These are phyloP conservation scores for Rhimphoctona megacephalus DNA, from an alignment of 2,888 invertebrate genomes.

Conservation along the genomic window DNA sequence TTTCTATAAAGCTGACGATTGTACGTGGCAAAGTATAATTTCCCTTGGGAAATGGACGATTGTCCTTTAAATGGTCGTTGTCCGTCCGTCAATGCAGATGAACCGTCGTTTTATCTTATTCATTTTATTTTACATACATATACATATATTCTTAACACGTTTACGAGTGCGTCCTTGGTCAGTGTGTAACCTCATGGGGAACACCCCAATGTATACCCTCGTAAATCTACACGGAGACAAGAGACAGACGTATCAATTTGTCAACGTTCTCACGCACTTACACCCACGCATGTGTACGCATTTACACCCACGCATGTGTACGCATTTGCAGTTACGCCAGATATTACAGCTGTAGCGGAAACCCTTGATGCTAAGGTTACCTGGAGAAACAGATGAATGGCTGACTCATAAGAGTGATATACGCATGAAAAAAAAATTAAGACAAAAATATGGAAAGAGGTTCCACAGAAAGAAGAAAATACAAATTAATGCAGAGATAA, in stretches of 20 bases:
- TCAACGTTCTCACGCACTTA: conserved; percentile 40
- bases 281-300: not conserved
- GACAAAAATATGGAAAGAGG: not conserved
- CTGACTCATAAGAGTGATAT: not conserved
- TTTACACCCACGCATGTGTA: not conserved
- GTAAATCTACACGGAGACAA: conserved; percentile 28
- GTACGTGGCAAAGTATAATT: conserved; percentile 30
- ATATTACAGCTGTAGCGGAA: conserved; percentile 8
- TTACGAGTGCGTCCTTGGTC: not conserved
- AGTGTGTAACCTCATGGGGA: not conserved
- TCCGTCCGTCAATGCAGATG: conserved; percentile 37
- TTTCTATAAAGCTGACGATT: not conserved
- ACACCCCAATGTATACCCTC: conserved; percentile 39
- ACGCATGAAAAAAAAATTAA: conserved; percentile 10
- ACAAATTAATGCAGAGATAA: not conserved
- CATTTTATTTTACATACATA: not conserved
- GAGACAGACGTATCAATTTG: conserved; percentile 66
- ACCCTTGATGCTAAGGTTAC: conserved; percentile 21
- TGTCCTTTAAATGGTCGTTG: conserved; percentile 40
- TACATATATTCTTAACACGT: not conserved
- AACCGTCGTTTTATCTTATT: conserved; percentile 3
- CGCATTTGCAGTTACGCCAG: conserved; percentile 14
- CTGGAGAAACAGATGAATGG: not conserved
- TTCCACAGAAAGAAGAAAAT: not conserved
- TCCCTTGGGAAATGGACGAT: conserved; percentile 52